These are phyloP conservation scores for Drosophila leontia DNA, from an alignment of 1,140 invertebrate species.

Conservation along the genomic window DNA sequence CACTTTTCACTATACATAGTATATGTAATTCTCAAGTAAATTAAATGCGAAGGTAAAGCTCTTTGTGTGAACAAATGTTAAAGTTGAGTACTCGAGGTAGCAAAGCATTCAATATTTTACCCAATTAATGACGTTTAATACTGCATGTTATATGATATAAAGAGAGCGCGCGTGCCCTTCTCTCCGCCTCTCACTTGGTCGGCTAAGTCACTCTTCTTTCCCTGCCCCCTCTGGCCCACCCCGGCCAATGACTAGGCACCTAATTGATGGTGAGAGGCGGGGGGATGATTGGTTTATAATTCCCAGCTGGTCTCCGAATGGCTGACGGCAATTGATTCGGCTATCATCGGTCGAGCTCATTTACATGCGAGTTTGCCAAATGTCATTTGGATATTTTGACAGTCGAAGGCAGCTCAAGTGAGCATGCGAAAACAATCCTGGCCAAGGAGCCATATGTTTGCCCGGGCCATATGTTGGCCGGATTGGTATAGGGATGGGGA, in stretches of 20 bases:
- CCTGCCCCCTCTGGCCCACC: not conserved
- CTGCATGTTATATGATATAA: too few species aligned
- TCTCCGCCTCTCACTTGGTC: not conserved
- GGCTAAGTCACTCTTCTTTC: not conserved
- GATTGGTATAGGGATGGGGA: too few species aligned
- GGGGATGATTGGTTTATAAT: conserved; percentile 29
- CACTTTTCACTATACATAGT: too few species aligned
- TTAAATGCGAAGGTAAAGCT: too few species aligned
- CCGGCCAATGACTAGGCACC: conserved; percentile 9
- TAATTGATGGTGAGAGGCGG: conserved; percentile 20
- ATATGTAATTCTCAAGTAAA: too few species aligned
- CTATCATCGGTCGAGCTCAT: conserved; percentile 34
- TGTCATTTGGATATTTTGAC: conserved; percentile 49
- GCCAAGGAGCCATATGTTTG: conserved; percentile 35
- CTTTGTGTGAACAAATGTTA: too few species aligned
- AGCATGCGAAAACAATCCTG: conserved; percentile 31
- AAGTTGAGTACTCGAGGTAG: too few species aligned
- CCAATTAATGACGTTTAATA: too few species aligned
- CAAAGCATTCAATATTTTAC: too few species aligned
- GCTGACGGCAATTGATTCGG: conserved; percentile 35
- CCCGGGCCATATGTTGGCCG: not conserved
- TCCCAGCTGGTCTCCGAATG: conserved; percentile 25
- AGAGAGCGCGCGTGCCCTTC: not conserved
- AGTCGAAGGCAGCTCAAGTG: conserved; percentile 29
- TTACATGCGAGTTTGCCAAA: conserved; percentile 48